phyloP scores from a whole-genome alignment of 2,113 vertebrate species.

The Mixornis gularis region DNA sequence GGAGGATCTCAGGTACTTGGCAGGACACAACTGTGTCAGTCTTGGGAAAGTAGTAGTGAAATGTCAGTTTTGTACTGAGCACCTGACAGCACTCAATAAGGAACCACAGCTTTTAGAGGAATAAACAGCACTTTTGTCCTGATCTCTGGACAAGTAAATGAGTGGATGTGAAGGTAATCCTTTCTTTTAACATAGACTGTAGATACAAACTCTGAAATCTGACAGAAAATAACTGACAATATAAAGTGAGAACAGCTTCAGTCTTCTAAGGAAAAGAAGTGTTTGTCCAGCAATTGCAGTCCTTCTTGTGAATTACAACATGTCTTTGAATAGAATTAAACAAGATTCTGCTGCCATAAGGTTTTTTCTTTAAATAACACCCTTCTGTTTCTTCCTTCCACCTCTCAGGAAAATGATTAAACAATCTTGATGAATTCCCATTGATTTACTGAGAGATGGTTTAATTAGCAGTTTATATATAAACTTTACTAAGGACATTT shows the following conservation, averaged over 20 bases:
- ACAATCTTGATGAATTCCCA: neutral
- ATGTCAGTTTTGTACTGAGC: neutral
- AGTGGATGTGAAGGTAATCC: neutral
- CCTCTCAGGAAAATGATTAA: neutral
- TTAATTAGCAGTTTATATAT: neutral
- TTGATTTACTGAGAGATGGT: neutral
- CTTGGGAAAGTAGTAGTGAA: neutral
- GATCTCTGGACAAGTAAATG: neutral
- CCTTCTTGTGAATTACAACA: neutral
- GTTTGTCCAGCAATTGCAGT: neutral
- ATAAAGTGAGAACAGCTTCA: neutral
- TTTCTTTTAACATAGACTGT: neutral
- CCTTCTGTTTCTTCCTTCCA: neutral
- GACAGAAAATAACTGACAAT: neutral
- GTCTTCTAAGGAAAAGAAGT: neutral
- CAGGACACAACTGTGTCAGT: neutral
- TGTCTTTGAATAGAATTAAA: neutral
- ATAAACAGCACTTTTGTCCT: neutral
- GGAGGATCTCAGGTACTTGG: slow-evolving; percentile 90
- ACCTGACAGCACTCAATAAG: neutral
- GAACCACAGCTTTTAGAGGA: neutral
- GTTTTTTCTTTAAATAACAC: neutral
- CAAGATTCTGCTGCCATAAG: neutral
- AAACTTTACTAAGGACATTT: neutral
- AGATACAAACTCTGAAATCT: neutral